Conservation (phyloP, 2,888 invertebrate species). For the Cheilosia soror region DNA sequence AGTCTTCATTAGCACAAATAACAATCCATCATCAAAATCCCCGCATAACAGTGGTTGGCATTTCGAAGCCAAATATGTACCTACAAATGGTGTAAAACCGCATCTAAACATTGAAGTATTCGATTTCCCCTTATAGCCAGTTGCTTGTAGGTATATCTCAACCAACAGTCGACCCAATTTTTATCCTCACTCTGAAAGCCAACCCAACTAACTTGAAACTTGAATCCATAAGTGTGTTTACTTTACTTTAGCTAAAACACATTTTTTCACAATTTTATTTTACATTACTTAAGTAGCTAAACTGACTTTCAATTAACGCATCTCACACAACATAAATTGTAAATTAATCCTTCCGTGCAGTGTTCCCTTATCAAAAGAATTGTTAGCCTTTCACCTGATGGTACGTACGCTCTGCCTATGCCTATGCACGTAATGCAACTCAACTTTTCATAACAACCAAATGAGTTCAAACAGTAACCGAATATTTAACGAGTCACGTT, state of each 20-base stretch:
- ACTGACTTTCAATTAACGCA: slow-evolving; percentile 30
- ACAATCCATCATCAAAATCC: not conserved
- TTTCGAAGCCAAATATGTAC: slow-evolving; percentile 17
- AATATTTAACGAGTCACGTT: slow-evolving; percentile 65
- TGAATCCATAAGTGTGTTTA: slow-evolving; percentile 25
- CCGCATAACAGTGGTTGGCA: slow-evolving; percentile 18
- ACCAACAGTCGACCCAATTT: slow-evolving; percentile 45
- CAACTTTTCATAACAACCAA: slow-evolving; percentile 58
- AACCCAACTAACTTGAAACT: slow-evolving; percentile 36
- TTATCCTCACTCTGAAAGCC: slow-evolving; percentile 2
- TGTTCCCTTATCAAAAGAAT: slow-evolving; percentile 60
- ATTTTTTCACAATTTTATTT: slow-evolving; percentile 22
- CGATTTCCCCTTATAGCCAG: slow-evolving; percentile 19
- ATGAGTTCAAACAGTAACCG: slow-evolving; percentile 68
- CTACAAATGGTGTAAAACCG: slow-evolving; percentile 27
- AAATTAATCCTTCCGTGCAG: slow-evolving; percentile 65
- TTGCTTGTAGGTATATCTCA: too few species aligned
- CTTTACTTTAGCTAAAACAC: too few species aligned
- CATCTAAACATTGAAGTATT: slow-evolving; percentile 39
- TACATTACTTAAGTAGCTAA: slow-evolving; percentile 15
- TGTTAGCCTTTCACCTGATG: slow-evolving; percentile 60
- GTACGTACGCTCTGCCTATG: not conserved
- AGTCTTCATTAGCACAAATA: not conserved
- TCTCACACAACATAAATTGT: slow-evolving; percentile 11
- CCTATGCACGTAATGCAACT: slow-evolving; percentile 28